phyloP scores from a whole-genome alignment of 2,797 vertebrate species.

The Acrossocheilus wenchowensis region DNA sequence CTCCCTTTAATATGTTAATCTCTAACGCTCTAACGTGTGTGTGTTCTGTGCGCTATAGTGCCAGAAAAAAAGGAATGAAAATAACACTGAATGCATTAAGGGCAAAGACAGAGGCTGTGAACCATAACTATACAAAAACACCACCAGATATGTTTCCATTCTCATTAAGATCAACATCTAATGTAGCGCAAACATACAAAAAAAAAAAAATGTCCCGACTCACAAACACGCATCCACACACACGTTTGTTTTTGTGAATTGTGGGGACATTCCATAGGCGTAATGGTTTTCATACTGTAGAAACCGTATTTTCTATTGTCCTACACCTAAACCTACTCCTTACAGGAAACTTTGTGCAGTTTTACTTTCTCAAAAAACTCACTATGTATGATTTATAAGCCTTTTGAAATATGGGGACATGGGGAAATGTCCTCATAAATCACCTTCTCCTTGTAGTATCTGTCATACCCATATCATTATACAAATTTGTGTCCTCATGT shows the following conservation, averaged over 20 bases:
- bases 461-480: no score
- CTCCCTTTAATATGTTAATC: conserved; percentile 53
- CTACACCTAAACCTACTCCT: no score
- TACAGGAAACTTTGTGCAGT: no score
- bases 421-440: no score
- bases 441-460: no score
- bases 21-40: not conserved
- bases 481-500: no score
- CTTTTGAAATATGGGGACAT: no score
- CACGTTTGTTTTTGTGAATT: not conserved
- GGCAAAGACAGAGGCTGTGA: conserved; percentile 17
- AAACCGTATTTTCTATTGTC: no score
- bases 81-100: conserved; percentile 5
- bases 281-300: no score
- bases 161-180: not conserved
- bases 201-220: not conserved
- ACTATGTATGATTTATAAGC: no score
- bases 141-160: conserved; percentile 5
- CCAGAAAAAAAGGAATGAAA: not conserved
- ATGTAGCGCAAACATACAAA: not conserved
- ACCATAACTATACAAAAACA: conserved; percentile 9
- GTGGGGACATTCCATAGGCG: no score
- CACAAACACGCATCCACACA: conserved; percentile 6
- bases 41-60: not conserved
- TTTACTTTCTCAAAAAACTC: no score